These are phyloP conservation scores for Electrona antarctica DNA, from an alignment of 2,113 vertebrate species.

Conservation along the genomic window DNA sequence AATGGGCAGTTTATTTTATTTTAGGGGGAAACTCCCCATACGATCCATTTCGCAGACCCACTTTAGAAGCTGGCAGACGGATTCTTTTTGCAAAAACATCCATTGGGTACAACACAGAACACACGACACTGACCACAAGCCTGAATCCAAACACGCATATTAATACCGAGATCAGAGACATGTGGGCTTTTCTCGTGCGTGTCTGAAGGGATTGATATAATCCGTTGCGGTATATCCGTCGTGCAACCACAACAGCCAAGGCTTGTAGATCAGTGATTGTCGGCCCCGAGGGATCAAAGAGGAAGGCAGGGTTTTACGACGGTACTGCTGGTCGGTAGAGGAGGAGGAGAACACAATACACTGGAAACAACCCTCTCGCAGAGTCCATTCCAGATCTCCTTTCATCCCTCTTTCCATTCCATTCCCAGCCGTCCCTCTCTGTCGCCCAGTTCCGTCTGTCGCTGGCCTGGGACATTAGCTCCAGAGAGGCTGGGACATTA, in stretches of 20 bases:
- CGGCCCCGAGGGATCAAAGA: slow-evolving; percentile 46
- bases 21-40: slow-evolving; percentile 24
- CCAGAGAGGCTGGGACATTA: too few relatives aligned
- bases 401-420: neutral
- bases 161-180: slow-evolving; percentile 48
- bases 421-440: slow-evolving; percentile 12
- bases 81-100: slow-evolving; percentile 34
- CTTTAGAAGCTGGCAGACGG: slow-evolving; percentile 13
- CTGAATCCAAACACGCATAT: slow-evolving; percentile 53
- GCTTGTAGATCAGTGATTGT: too few relatives aligned
- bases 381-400: neutral
- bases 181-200: neutral
- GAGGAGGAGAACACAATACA: slow-evolving; percentile 34
- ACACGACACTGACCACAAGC: slow-evolving; percentile 51
- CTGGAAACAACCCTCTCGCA: neutral
- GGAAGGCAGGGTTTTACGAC: slow-evolving; percentile 21
- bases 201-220: slow-evolving; percentile 38
- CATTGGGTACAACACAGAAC: neutral
- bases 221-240: slow-evolving; percentile 50
- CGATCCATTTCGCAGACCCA: slow-evolving; percentile 32
- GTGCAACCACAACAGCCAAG: too few relatives aligned
- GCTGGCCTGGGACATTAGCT: too few relatives aligned
- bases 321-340: slow-evolving; percentile 15
- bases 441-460: slow-evolving; percentile 20
- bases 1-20: slow-evolving; percentile 39